Base-by-base conservation (phyloP, 2,113 vertebrate genomes). In the Entelurus aequoreus region DNA sequence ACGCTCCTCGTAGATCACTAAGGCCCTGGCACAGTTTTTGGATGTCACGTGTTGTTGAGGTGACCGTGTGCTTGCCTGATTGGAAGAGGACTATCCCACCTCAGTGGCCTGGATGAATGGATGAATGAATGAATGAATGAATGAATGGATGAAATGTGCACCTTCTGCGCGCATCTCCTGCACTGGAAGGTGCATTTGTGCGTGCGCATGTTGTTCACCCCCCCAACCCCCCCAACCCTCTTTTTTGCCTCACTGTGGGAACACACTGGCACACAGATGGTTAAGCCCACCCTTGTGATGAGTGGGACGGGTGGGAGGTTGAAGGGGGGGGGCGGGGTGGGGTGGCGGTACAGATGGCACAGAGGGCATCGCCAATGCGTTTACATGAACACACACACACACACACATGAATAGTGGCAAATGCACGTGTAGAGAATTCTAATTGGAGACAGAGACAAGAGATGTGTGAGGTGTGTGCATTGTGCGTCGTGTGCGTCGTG, bases 241-340 rank as follows among this genome's bases (percentile, higher is more conserved):
- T 42, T 14, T 40, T 5, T 73, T 73, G 65, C 69, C 81, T 86
- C 77, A 74, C 88, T 87, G 84, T 86, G 80, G 80, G 83, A 86
- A 88, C 84, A 89, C 82, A 84, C 84, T 90, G 87, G 89, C 87
- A 91, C 88, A 84, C 89, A 90, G 90, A 92, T 90, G 89, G 90
- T 92, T 92, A 90, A 92, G 86, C 87, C 87, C 87, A 90, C 87
- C 89, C 88, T 88, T 83, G 86, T 83, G 72, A 81, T 79, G 84
- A 86, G 83, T 84, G 76, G 83, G 76, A 84, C 73, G 79, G 68
- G 79, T 76, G 82, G 81, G 76, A 72, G 76, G 59, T 47, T 57
- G 59, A 44, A 48, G 56, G 55, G 42, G 28, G 12, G 42, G n/a
- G n/a, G n/a, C n/a, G n/a, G n/a, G n/a, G n/a, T n/a, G n/a, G n/a